Conservation (phyloP, 2,797 vertebrate genomes). For the Delichon dasypus region DNA sequence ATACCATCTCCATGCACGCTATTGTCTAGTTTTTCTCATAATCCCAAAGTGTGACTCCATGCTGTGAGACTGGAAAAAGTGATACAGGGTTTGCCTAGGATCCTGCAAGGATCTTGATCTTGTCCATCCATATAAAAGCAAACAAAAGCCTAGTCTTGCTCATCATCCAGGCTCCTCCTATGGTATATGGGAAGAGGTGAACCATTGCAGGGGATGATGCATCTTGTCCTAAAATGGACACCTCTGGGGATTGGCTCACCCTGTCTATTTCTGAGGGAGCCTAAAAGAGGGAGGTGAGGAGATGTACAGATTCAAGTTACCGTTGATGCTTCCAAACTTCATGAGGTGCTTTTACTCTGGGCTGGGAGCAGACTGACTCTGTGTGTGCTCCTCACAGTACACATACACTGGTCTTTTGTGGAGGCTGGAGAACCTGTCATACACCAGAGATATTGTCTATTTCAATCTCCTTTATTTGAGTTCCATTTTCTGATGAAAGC, state of each 20-base stretch:
- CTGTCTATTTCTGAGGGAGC: not conserved
- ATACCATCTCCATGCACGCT: not conserved
- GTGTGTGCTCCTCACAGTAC: not conserved
- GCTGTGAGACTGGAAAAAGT: not conserved
- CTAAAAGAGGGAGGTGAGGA: not conserved
- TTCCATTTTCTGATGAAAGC: not conserved
- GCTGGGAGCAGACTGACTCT: not conserved
- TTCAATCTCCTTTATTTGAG: not conserved
- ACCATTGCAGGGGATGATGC: not conserved
- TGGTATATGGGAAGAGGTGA: not conserved
- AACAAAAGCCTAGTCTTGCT: not conserved
- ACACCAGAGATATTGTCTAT: not conserved
- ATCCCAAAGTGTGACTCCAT: not conserved
- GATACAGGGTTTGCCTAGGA: not conserved
- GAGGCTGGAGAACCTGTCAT: not conserved
- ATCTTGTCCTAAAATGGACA: not conserved
- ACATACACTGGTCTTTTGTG: not conserved
- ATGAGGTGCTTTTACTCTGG: not conserved
- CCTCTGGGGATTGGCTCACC: not conserved
- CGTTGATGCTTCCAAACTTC: not conserved
- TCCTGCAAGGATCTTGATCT: not conserved
- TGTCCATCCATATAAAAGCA: not conserved
- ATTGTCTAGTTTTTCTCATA: not conserved
- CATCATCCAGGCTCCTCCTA: not conserved
- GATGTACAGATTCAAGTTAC: not conserved